Conservation (phyloP, 2,888 invertebrate species). For the Imbricaverruca yamaguchii region DNA sequence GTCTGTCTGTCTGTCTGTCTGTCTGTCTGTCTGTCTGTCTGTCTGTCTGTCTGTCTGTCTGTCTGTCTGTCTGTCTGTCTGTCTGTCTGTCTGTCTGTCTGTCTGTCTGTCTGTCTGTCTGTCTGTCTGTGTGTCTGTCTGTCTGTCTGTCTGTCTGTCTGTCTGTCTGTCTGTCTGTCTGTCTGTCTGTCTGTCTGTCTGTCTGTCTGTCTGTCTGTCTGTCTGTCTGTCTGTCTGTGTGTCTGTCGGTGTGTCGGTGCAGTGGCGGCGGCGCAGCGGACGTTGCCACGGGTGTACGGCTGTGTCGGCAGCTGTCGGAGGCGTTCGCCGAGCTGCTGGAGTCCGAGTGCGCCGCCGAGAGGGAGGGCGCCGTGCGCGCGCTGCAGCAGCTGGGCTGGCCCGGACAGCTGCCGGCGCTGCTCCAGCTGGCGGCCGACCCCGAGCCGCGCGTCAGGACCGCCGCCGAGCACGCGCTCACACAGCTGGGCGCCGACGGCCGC, state of each 20-base stretch:
- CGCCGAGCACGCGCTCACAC: too few relatives aligned
- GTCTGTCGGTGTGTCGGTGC: background rate
- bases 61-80: background rate
- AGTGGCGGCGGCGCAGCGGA: background rate
- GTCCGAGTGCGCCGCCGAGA: background rate
- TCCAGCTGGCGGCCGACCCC: background rate
- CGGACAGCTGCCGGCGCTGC: background rate
- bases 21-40: background rate
- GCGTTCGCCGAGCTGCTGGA: background rate
- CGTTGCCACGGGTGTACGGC: too few relatives aligned
- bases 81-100: background rate
- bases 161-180: background rate
- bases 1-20: background rate
- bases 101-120: background rate
- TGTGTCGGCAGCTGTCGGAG: background rate
- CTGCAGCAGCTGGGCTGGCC: background rate
- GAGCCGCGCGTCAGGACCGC: too few relatives aligned
- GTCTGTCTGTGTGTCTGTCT: background rate
- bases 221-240: background rate
- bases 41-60: background rate
- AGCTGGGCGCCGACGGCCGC: too few relatives aligned
- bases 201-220: background rate
- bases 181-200: background rate
- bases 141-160: background rate
- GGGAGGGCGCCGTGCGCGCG: conserved; percentile 1